A percentile compares a stretch with the other conserved stretches of the same genome.
Evolutionary conservation across 2,113 vertebrate genomes (phyloP).

Genomic region (Excalfactoria chinensis): DNA sequence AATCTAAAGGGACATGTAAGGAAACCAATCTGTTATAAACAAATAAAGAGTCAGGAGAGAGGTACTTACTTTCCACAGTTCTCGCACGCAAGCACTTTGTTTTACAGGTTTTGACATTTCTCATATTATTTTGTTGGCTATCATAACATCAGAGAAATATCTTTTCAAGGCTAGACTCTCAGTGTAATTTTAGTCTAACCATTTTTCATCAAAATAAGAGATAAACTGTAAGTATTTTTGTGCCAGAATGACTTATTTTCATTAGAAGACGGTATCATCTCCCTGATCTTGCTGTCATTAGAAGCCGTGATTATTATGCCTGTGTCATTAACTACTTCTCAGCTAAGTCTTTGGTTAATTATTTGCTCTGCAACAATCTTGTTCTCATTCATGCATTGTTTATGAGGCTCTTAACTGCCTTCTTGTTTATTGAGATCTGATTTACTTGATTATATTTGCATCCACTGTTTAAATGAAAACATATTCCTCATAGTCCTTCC

Average conservation of each 20-base stretch:
- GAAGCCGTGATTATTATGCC: background rate
- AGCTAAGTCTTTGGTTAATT: slow-evolving; percentile 9
- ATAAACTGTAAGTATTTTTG: background rate
- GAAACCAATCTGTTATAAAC: background rate
- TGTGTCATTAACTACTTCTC: background rate
- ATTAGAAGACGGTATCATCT: background rate
- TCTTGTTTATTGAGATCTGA: slow-evolving; percentile 7
- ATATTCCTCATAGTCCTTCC: background rate
- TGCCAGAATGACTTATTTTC: background rate
- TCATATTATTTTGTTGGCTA: background rate
- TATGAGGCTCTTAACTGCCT: slow-evolving; percentile 42
- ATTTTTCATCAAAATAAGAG: background rate
- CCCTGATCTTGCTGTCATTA: background rate
- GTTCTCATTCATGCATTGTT: slow-evolving; percentile 39
- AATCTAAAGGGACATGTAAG: background rate
- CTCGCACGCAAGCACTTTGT: background rate
- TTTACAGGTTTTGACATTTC: background rate
- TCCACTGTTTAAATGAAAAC: background rate
- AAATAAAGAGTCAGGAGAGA: background rate
- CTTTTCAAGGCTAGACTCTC: background rate
- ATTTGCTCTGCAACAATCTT: slow-evolving; percentile 10
- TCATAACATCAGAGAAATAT: background rate
- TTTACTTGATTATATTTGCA: background rate
- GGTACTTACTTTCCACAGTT: background rate
- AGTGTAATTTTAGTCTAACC: background rate